Evolutionary conservation across 2,797 vertebrate genomes (phyloP).

Genomic region (Lindbergichthys nudifrons): DNA sequence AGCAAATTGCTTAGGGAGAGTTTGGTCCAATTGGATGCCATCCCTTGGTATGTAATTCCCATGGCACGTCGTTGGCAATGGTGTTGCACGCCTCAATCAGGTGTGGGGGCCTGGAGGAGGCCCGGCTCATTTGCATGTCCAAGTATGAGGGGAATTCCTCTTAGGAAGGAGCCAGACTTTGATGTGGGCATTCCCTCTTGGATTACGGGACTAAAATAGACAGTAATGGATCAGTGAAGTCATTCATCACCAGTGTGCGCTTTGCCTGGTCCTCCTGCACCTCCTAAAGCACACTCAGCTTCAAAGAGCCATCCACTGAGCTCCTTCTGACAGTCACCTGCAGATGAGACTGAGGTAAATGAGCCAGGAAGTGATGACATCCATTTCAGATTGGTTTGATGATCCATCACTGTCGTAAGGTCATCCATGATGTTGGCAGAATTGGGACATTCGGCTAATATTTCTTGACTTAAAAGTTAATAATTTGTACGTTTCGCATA

Average conservation of each 20-base stretch:
- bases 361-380: conserved; percentile 52
- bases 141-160: conserved; percentile 83
- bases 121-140: conserved; percentile 84
- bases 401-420: conserved; percentile 35
- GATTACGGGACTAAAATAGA: conserved; percentile 83
- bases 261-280: conserved; percentile 78
- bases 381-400: conserved; percentile 43
- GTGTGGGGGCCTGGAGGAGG: conserved; percentile 81
- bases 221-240: conserved; percentile 83
- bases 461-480: neutral
- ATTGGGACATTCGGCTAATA: conserved; percentile 11
- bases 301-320: conserved; percentile 73
- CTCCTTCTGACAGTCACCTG: conserved; percentile 51
- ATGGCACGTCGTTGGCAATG: conserved; percentile 81
- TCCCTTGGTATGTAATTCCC: conserved; percentile 87
- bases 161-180: conserved; percentile 80
- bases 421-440: conserved; percentile 24
- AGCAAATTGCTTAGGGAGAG: conserved; percentile 85
- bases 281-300: conserved; percentile 73
- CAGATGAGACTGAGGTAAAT: conserved; percentile 50
- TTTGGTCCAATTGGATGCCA: conserved; percentile 86
- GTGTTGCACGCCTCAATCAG: conserved; percentile 83
- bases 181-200: conserved; percentile 84
- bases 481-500: neutral
- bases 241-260: conserved; percentile 78